phyloP scores from a whole-genome alignment of 2,888 invertebrate genomes.

The Hyposoter didymator region DNA sequence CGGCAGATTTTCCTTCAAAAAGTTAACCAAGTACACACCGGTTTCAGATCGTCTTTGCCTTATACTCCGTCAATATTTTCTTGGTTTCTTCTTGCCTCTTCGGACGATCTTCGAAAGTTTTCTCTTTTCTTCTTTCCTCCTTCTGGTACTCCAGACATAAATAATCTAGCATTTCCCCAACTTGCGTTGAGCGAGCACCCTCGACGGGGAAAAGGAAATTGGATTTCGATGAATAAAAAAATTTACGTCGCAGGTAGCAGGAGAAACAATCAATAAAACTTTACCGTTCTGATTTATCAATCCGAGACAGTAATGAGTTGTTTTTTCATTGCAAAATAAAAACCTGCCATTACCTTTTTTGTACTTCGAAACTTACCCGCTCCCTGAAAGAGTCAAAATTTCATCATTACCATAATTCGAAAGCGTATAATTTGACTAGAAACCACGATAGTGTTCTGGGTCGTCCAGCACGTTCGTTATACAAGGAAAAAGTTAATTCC shows the following conservation, averaged over 20 bases:
- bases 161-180: not conserved
- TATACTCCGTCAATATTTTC: slow-evolving; percentile 8
- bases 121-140: not conserved
- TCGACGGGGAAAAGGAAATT: not conserved
- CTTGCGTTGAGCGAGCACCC: not conserved
- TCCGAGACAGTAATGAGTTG: not conserved
- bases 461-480: slow-evolving; percentile 13
- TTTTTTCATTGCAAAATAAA: not conserved
- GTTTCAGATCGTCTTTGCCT: not conserved
- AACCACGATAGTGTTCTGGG: slow-evolving; percentile 3
- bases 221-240: not conserved
- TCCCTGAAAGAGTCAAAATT: not conserved
- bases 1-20: slow-evolving; percentile 71
- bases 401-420: slow-evolving; percentile 12
- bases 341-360: no score
- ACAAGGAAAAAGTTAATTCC: slow-evolving; percentile 14
- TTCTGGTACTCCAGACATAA: not conserved
- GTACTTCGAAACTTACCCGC: no score
- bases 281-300: slow-evolving; percentile 1
- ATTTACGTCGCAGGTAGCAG: not conserved
- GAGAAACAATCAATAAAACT: not conserved
- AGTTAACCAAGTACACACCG: slow-evolving; percentile 70
- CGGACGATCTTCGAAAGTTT: not conserved
- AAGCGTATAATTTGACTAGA: not conserved
- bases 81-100: not conserved